A percentile compares a stretch with the other conserved stretches of the same genome.
phyloP scores from a whole-genome alignment of 2,888 invertebrate species.

The Leistus spinibarbis region DNA sequence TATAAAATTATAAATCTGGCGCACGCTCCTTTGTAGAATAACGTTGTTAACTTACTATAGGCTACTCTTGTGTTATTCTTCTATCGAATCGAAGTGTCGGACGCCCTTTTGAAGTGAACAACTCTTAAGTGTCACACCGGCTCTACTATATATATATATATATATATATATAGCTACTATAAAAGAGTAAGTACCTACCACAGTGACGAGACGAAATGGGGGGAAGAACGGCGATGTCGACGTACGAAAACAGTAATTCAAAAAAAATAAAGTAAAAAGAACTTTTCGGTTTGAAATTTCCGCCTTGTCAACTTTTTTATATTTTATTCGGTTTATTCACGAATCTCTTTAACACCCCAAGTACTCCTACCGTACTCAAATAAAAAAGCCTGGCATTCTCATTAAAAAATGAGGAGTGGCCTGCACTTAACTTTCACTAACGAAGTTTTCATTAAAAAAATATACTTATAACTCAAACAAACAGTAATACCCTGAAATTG shows the following conservation, averaged over 20 bases:
- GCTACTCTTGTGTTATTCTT: constrained; percentile 11
- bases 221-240: no score
- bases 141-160: not conserved
- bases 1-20: constrained; percentile 27
- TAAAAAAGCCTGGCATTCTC: no score
- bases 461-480: no score
- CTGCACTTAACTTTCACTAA: no score
- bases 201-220: not conserved
- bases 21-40: constrained; percentile 18
- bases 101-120: constrained; percentile 12
- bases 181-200: no score
- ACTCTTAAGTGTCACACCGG: constrained; percentile 2
- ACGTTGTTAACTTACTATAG: constrained; percentile 11
- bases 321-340: not conserved
- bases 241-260: not conserved
- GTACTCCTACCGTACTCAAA: not conserved
- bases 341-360: not conserved
- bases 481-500: no score
- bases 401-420: no score
- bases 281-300: not conserved
- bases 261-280: not conserved
- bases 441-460: no score
- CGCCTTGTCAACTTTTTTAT: not conserved
- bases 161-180: no score
- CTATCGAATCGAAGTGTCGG: constrained; percentile 7